Conservation (phyloP, 2,888 invertebrate genomes). For the Protula sp. region DNA sequence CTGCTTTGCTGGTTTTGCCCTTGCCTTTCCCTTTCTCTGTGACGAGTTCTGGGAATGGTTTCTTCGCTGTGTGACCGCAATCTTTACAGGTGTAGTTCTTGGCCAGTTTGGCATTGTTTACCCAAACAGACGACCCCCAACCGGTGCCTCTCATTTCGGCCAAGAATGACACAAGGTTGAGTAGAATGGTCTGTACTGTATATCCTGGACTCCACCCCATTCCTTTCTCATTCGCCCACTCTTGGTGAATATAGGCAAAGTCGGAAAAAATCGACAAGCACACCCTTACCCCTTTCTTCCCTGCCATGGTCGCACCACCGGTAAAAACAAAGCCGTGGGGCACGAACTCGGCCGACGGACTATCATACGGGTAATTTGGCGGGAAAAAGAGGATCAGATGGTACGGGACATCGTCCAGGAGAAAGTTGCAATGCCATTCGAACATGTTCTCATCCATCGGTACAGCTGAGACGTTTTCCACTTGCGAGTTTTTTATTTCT, state of each 20-base stretch:
- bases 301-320: constrained; percentile 37
- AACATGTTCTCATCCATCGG: constrained; percentile 40
- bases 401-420: constrained; percentile 35
- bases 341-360: constrained; percentile 42
- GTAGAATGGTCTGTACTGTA: constrained; percentile 39
- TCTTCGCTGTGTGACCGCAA: constrained; percentile 36
- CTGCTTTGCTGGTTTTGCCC: constrained; percentile 8
- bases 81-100: constrained; percentile 33
- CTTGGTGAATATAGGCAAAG: constrained; percentile 37
- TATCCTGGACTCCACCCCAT: constrained; percentile 42
- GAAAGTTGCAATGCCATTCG: constrained; percentile 45
- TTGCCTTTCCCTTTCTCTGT: constrained; percentile 3
- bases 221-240: constrained; percentile 39
- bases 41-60: constrained; percentile 32
- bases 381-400: constrained; percentile 38
- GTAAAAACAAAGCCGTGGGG: constrained; percentile 35
- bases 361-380: constrained; percentile 36
- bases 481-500: constrained; percentile 33
- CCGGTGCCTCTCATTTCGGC: constrained; percentile 28
- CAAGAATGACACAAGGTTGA: constrained; percentile 39
- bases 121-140: not conserved
- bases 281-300: constrained; percentile 36
- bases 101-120: constrained; percentile 30
- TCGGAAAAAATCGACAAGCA: constrained; percentile 43
- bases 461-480: constrained; percentile 36